Conservation (phyloP, 1,140 invertebrate genomes). For the Stegodyphus mimosarum region DNA sequence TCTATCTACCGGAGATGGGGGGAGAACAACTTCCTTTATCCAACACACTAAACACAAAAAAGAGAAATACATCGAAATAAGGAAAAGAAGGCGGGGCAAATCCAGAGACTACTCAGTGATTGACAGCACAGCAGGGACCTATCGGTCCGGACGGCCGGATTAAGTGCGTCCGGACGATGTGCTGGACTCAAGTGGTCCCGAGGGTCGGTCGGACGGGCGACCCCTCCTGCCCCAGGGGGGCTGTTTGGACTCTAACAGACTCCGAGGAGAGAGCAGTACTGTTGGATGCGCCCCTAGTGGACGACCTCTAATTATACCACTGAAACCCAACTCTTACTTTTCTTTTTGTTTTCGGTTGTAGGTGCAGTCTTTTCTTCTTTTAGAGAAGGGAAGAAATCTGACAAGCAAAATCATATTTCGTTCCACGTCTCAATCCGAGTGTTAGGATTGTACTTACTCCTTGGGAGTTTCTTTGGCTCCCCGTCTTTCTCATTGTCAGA, state of each 20-base stretch:
- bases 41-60: conserved; percentile 3
- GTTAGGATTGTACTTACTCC: no score
- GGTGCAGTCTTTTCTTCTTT: neutral
- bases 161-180: conserved; percentile 49
- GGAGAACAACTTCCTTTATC: neutral
- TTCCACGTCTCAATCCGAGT: conserved; percentile 26
- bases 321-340: conserved; percentile 14
- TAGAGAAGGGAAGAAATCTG: conserved; percentile 27
- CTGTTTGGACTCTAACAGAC: conserved; percentile 46
- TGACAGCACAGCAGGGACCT: conserved; percentile 51
- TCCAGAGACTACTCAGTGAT: conserved; percentile 20
- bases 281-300: conserved; percentile 49
- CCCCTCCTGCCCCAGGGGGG: conserved; percentile 7
- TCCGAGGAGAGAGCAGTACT: neutral
- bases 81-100: conserved; percentile 40
- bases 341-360: conserved; percentile 5
- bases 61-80: neutral
- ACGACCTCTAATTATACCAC: conserved; percentile 50
- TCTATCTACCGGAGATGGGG: no score
- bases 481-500: neutral
- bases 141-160: conserved; percentile 51
- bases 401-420: conserved; percentile 58
- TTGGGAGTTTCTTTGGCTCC: neutral
- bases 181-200: conserved; percentile 57
- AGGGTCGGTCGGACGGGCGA: conserved; percentile 10